Evolutionary conservation across 2,113 vertebrate species (phyloP).

Genomic region (Nycticebus coucang): DNA sequence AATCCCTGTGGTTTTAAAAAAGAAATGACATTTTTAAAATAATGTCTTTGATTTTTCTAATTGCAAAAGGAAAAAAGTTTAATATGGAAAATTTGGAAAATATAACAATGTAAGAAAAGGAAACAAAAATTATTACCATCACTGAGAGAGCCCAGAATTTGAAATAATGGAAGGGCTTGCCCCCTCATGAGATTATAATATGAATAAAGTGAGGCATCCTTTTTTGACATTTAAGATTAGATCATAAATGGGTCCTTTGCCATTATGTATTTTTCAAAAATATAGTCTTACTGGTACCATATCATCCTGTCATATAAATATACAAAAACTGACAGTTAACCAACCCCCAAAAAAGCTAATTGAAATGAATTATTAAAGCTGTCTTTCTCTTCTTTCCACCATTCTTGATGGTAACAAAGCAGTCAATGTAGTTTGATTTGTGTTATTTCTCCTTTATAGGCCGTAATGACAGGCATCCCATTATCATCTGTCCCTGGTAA

Average conservation of each 20-base stretch:
- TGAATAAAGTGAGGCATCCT: background rate
- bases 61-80: background rate
- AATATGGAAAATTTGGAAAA: background rate
- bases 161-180: background rate
- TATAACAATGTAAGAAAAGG: background rate
- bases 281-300: background rate
- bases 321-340: background rate
- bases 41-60: background rate
- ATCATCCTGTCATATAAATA: background rate
- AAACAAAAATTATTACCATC: background rate
- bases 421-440: background rate
- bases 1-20: background rate
- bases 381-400: background rate
- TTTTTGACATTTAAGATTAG: slow-evolving; percentile 7
- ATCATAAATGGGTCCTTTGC: background rate
- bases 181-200: background rate
- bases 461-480: background rate
- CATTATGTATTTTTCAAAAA: slow-evolving; percentile 29
- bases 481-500: slow-evolving; percentile 20
- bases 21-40: slow-evolving; percentile 22
- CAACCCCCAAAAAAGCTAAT: slow-evolving; percentile 12
- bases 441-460: background rate
- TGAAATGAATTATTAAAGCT: background rate
- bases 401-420: background rate
- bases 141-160: background rate